phyloP scores from a whole-genome alignment of 53 echinoderm and acorn worm genomes.

The Arbacia lixula region DNA sequence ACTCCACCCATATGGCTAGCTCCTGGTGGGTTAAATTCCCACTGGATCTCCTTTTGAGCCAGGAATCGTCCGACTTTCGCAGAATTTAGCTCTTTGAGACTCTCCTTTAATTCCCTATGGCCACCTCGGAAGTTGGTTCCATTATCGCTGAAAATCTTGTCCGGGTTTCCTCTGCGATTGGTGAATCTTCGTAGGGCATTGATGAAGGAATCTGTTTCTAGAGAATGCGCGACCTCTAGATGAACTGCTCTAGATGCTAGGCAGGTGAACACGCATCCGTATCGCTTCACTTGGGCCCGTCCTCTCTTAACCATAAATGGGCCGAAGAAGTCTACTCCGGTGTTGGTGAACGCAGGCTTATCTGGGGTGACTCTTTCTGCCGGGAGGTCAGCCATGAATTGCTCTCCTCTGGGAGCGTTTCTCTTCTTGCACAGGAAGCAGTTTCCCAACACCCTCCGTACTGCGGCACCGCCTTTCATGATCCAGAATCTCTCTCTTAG shows the following conservation, averaged over 20 bases:
- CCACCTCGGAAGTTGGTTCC: slow-evolving; percentile 67
- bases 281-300: slow-evolving; percentile 57
- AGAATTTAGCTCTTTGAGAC: slow-evolving; percentile 16
- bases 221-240: slow-evolving; percentile 49
- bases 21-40: slow-evolving; percentile 51
- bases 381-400: slow-evolving; percentile 73
- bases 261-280: slow-evolving; percentile 73
- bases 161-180: slow-evolving; percentile 60
- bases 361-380: slow-evolving; percentile 61
- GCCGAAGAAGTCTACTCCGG: slow-evolving; percentile 70
- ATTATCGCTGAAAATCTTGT: slow-evolving; percentile 68
- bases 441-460: slow-evolving; percentile 60
- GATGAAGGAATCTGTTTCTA: slow-evolving; percentile 75
- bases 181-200: slow-evolving; percentile 66
- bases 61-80: neutral
- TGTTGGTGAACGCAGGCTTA: slow-evolving; percentile 61
- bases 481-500: slow-evolving; percentile 66
- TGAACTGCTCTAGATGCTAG: slow-evolving; percentile 61
- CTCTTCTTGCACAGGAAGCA: slow-evolving; percentile 61
- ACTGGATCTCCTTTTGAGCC: slow-evolving; percentile 1
- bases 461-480: slow-evolving; percentile 53
- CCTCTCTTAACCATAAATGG: slow-evolving; percentile 66
- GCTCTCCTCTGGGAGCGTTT: slow-evolving; percentile 46
- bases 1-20: slow-evolving; percentile 50
- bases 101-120: slow-evolving; percentile 51